phyloP scores from a whole-genome alignment of 2,113 vertebrate genomes.

The Tricholaema leucomelas region DNA sequence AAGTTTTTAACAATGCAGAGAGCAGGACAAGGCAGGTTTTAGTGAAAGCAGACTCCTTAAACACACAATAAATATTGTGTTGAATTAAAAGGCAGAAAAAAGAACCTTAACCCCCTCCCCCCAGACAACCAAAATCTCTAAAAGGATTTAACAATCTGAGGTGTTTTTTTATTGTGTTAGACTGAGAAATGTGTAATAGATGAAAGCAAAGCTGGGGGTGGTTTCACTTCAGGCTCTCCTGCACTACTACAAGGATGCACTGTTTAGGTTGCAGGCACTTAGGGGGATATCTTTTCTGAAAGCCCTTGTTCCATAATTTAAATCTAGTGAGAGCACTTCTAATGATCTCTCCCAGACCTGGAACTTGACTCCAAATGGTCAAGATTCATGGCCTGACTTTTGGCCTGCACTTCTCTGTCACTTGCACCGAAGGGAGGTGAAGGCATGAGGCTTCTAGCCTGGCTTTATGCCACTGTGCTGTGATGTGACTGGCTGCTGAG shows the following conservation, averaged over 20 bases:
- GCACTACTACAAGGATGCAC: neutral
- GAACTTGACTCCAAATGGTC: neutral
- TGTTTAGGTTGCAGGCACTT: neutral
- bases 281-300: neutral
- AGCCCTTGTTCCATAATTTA: conserved; percentile 1
- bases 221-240: neutral
- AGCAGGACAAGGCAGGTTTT: neutral
- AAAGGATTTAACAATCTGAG: neutral
- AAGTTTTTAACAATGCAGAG: neutral
- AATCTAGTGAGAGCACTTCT: conserved; percentile 22
- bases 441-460: neutral
- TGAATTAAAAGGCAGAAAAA: neutral
- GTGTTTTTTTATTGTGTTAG: neutral
- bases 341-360: neutral
- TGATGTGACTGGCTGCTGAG: neutral
- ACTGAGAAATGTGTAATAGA: neutral
- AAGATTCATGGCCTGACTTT: neutral
- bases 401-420: neutral
- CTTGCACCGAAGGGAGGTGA: neutral
- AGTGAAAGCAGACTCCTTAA: neutral
- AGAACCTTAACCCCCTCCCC: neutral
- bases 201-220: neutral
- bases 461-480: accelerated
- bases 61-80: neutral
- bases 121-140: neutral